These are phyloP conservation scores for Chrysomela aeneicollis DNA, from an alignment of 2,888 invertebrate species.

Conservation along the genomic window DNA sequence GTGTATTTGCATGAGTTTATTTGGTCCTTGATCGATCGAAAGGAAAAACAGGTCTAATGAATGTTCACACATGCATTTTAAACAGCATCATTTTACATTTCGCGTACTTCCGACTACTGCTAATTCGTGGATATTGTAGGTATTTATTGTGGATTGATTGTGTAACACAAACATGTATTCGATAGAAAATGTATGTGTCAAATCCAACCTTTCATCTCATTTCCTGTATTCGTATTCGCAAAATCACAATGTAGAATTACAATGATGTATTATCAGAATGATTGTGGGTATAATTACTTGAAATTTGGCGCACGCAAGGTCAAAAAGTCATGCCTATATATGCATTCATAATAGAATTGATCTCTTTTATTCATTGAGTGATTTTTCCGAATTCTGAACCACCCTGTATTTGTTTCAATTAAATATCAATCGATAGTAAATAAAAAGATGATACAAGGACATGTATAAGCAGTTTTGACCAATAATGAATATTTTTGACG, in stretches of 20 bases:
- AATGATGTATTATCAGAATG: neutral
- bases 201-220: constrained; percentile 20
- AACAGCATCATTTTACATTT: neutral
- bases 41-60: neutral
- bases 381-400: no score
- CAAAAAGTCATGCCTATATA: neutral
- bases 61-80: neutral
- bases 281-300: constrained; percentile 6
- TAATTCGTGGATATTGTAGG: constrained; percentile 11
- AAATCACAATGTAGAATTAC: constrained; percentile 11
- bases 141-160: constrained; percentile 16
- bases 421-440: no score
- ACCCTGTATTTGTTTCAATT: no score
- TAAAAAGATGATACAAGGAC: no score
- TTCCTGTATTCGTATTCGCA: constrained; percentile 12
- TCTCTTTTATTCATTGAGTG: no score
- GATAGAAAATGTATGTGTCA: constrained; percentile 15
- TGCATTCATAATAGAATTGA: neutral
- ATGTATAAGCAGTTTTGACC: no score
- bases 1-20: no score
- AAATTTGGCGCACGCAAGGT: constrained; percentile 5
- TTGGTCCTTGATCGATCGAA: neutral
- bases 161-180: constrained; percentile 15
- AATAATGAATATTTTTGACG: no score
- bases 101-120: neutral